Conservation (phyloP, 2,113 vertebrate genomes). For the Antigone vipio region DNA sequence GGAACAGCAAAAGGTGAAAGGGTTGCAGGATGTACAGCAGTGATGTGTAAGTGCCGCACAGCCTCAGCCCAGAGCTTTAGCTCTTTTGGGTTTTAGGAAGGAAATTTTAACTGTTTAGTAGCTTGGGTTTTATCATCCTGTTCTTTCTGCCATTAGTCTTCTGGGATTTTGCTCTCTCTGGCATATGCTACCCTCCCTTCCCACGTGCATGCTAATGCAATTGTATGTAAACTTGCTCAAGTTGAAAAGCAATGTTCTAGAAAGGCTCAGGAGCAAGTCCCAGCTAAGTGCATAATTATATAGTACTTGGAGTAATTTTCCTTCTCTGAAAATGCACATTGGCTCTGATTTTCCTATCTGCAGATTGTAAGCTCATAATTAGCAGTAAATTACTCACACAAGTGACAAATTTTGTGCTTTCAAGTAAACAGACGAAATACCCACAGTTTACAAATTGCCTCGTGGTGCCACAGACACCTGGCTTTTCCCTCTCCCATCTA, state of each 20-base stretch:
- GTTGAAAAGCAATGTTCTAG: constrained; percentile 41
- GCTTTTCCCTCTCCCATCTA: constrained; percentile 38
- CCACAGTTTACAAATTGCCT: constrained; percentile 73
- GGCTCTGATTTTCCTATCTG: constrained; percentile 80
- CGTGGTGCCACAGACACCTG: constrained; percentile 68
- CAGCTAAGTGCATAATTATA: constrained; percentile 79
- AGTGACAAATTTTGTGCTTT: constrained; percentile 81
- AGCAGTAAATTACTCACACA: constrained; percentile 78
- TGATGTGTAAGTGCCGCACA: not conserved
- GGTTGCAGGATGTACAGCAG: not conserved
- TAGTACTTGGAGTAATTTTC: constrained; percentile 76
- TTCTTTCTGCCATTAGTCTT: not conserved
- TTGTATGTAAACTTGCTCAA: constrained; percentile 52
- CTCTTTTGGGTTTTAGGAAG: not conserved
- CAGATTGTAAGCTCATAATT: constrained; percentile 80
- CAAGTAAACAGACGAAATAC: constrained; percentile 79
- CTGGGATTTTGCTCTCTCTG: not conserved
- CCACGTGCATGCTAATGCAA: not conserved
- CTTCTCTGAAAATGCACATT: constrained; percentile 75
- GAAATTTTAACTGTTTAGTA: not conserved
- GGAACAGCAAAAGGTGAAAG: not conserved
- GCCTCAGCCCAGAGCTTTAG: not conserved
- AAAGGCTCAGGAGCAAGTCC: constrained; percentile 66
- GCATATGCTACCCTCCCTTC: not conserved
- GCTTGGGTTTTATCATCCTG: not conserved